A percentile compares a stretch with the other conserved stretches of the same genome.
Conservation (phyloP, 1,140 invertebrate genomes). For the Drosophila novamexicana region DNA sequence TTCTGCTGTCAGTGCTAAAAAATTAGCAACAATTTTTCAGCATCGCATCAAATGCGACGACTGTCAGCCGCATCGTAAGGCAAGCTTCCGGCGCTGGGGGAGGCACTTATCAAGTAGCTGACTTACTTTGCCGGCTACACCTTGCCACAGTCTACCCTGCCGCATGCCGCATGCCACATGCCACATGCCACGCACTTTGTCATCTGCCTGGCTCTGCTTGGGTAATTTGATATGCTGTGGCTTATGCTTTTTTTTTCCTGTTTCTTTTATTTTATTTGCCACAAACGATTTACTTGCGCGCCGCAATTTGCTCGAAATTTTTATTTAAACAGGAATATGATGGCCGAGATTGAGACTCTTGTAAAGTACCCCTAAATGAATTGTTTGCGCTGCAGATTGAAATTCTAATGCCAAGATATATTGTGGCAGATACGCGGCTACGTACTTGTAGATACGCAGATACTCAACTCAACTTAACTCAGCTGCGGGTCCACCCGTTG, state of each 20-base stretch:
- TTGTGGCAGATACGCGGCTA: background rate
- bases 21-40: constrained; percentile 81
- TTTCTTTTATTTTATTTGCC: constrained; percentile 69
- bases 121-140: constrained; percentile 70
- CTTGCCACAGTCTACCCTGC: constrained; percentile 54
- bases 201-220: constrained; percentile 51
- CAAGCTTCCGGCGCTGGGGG: constrained; percentile 16
- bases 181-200: constrained; percentile 63
- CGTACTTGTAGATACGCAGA: constrained; percentile 1
- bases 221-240: constrained; percentile 79
- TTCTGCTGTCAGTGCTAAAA: constrained; percentile 63
- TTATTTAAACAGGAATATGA: constrained; percentile 79
- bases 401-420: constrained; percentile 4
- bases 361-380: constrained; percentile 29
- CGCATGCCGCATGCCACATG: constrained; percentile 5
- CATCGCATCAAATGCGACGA: constrained; percentile 70
- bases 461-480: background rate
- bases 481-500: constrained; percentile 3
- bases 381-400: constrained; percentile 33
- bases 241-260: constrained; percentile 48
- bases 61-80: constrained; percentile 71
- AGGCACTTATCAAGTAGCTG: constrained; percentile 69
- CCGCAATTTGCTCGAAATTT: constrained; percentile 69
- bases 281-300: constrained; percentile 75
- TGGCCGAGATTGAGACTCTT: constrained; percentile 50